These are phyloP conservation scores for Dasysyrphus tricinctus DNA, from an alignment of 2,888 invertebrate species.

Conservation along the genomic window DNA sequence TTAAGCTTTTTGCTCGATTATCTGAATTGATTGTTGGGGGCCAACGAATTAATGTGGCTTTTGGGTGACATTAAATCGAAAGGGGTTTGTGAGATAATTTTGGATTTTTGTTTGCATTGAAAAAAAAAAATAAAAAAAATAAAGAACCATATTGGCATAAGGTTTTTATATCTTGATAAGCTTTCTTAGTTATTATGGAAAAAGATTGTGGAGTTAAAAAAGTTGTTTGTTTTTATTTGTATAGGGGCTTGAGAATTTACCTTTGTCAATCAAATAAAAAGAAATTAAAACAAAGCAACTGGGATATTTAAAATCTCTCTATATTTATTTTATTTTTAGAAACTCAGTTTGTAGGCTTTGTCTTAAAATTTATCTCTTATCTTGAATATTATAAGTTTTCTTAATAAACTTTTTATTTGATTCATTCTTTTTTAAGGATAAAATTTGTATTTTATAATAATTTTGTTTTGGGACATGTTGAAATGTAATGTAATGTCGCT, in stretches of 20 bases:
- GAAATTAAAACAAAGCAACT: neutral
- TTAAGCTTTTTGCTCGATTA: slow-evolving; percentile 32
- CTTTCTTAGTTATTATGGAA: neutral
- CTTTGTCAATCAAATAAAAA: slow-evolving; percentile 7
- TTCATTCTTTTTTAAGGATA: no score
- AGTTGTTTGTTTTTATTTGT: neutral
- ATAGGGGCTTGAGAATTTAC: neutral
- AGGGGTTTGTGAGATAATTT: slow-evolving; percentile 14
- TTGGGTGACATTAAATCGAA: slow-evolving; percentile 49
- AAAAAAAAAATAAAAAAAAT: slow-evolving; percentile 7
- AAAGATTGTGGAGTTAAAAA: neutral
- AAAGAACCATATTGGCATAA: neutral
- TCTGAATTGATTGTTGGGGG: slow-evolving; percentile 43
- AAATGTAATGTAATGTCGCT: no score
- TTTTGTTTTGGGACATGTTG: no score
- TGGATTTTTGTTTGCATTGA: neutral
- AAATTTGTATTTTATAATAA: no score
- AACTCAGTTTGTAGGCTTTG: no score
- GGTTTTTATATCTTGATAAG: slow-evolving; percentile 3
- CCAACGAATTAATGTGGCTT: slow-evolving; percentile 55
- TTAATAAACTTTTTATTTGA: no score
- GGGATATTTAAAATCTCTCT: no score
- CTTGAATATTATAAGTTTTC: no score
- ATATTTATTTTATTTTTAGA: no score
- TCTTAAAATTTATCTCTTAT: no score